phyloP scores from a whole-genome alignment of 2,113 vertebrate genomes.

The Candoia aspera region DNA sequence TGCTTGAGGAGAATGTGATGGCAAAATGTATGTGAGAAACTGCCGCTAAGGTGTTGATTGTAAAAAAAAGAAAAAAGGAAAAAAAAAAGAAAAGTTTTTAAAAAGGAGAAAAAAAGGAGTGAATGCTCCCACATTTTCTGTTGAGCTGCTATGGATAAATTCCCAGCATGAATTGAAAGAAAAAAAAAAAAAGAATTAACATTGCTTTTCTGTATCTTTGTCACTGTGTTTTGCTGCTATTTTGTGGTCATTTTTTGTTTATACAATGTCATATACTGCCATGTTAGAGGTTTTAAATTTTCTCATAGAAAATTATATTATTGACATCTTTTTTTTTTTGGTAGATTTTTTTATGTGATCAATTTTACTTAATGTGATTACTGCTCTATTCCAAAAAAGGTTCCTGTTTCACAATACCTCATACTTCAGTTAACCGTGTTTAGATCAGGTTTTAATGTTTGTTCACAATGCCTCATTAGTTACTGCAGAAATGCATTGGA shows the following conservation, averaged over 20 bases:
- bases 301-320: slow-evolving; percentile 96
- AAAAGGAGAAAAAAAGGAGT: slow-evolving; percentile 72
- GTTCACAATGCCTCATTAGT: slow-evolving; percentile 78
- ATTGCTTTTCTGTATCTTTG: slow-evolving; percentile 86
- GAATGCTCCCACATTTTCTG: slow-evolving; percentile 77
- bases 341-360: slow-evolving; percentile 86
- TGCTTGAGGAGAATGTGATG: slow-evolving; percentile 75
- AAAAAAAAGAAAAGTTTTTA: slow-evolving; percentile 58
- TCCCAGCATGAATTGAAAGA: slow-evolving; percentile 84
- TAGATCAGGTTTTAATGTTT: slow-evolving; percentile 75
- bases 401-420: slow-evolving; percentile 94
- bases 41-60: slow-evolving; percentile 85
- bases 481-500: slow-evolving; percentile 74
- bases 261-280: slow-evolving; percentile 93
- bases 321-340: slow-evolving; percentile 80
- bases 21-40: slow-evolving; percentile 76
- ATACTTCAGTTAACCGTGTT: slow-evolving; percentile 86
- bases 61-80: slow-evolving; percentile 68
- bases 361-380: slow-evolving; percentile 90
- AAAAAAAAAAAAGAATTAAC: slow-evolving; percentile 74
- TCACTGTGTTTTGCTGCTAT: slow-evolving; percentile 96
- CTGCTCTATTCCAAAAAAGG: slow-evolving; percentile 93
- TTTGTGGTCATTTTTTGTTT: slow-evolving; percentile 82
- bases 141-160: slow-evolving; percentile 93
- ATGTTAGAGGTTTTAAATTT: slow-evolving; percentile 89